Percentiles rank a stretch among this genome's conserved stretches.
These are phyloP conservation scores for Agonopterix subpropinquella DNA, from an alignment of 2,888 invertebrate genomes.

Conservation along the genomic window DNA sequence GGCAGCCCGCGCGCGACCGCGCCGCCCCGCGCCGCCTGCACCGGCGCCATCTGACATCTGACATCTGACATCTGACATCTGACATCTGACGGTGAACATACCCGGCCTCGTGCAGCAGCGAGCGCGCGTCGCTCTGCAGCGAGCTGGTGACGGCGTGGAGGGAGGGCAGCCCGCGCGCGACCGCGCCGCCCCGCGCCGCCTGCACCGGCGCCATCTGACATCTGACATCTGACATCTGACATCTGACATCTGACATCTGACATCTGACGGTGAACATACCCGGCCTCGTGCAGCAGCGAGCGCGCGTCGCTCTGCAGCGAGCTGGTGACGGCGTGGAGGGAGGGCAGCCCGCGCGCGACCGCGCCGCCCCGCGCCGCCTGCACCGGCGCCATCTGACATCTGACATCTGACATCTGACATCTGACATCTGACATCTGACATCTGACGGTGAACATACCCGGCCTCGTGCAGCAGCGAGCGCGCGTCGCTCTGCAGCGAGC, in stretches of 20 bases:
- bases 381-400: no score
- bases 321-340: background rate
- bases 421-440: no score
- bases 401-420: no score
- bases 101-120: slow-evolving; percentile 18
- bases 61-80: no score
- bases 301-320: slow-evolving; percentile 2
- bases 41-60: no score
- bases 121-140: slow-evolving; percentile 22
- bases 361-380: no score
- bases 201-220: background rate
- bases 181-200: no score
- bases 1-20: slow-evolving; percentile 6
- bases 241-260: no score
- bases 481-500: slow-evolving; percentile 22
- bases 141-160: slow-evolving; percentile 12
- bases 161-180: slow-evolving; percentile 1
- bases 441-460: background rate
- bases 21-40: slow-evolving; percentile 6
- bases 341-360: no score
- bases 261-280: background rate
- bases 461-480: slow-evolving; percentile 21
- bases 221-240: no score
- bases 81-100: background rate
- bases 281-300: slow-evolving; percentile 19